Evolutionary conservation across 2,888 invertebrate species (phyloP), one percentile per base, ranked within the genome.

Genomic region (Diploptera punctata): DNA sequence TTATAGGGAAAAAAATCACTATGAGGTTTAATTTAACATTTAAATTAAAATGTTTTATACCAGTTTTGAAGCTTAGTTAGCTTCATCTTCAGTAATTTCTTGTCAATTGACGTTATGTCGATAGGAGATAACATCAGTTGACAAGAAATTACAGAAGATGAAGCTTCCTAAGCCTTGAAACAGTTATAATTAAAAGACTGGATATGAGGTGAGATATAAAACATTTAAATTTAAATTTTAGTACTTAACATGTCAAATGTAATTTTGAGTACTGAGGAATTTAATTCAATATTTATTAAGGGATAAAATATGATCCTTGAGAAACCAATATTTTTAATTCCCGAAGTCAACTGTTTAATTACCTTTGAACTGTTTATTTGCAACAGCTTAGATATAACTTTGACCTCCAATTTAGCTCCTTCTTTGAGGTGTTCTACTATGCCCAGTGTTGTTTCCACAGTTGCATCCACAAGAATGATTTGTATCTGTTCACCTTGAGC

Each of bases 401-500:
- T 73, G 9, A 61, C 54, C 26, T 73, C 49, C 10, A 67, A 13
- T 13, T 38, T 38, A 13, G 43, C 44, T 21, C 61, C 60, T 1
- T 69, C 54, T 5, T 49, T 52, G 9, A 68, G 31, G 1, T 43
- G 67, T 16, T 68, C 44, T 5, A 68, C 19, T 10, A 43, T 71
- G 16, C 16, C 10, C 24, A 24, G 62, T 7, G 43, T 44, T 19
- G 68, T 73, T 33, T 73, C 71, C 18, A 62, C 54, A 2, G 73
- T 68, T 26, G 71, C 73, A 19, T 73, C 73, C 18, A 71, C 26
- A 2, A 73, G 54, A 19, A 73, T 47, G 3, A 73, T 68, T 61
- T 60, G 31, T n/a, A 78, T 77, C 26, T 78, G 80, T 21, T 77
- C 76, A 9, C 77, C 77, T 19, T 60, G 60, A 4, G 70, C 72